Evolutionary conservation across 2,888 invertebrate species (phyloP), one percentile per base, ranked within the genome.

Genomic region (Thelaira solivaga): DNA sequence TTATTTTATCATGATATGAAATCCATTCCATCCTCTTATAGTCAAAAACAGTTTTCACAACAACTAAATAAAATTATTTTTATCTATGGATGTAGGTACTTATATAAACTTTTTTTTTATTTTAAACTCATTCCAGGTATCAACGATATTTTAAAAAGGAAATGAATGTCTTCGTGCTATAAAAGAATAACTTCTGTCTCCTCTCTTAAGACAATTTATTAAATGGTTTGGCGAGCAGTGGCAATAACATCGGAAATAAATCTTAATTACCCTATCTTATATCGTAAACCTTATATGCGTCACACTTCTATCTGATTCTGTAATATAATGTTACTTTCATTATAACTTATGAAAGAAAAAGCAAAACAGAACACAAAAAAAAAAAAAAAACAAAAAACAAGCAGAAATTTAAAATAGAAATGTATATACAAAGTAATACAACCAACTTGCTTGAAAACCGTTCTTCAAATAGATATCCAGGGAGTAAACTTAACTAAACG

Each of bases 61-160:
- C n/a, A n/a, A n/a, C n/a, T n/a, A n/a, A n/a, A n/a, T n/a, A n/a
- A n/a, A n/a, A n/a, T n/a, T 34, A 11, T 11, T 34, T 34, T 10
- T 34, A 4, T 11, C 34, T 11, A 34, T n/a, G n/a, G n/a, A n/a
- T 26, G 26, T 26, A 26, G 6, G 26, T 3, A 36, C n/a, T 1
- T n/a, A 36, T 41, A 41, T 7, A 11, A 1, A 13, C 24, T 36
- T 24, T 39, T 13, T 34, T 59, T 34, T 11, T n/a, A 8, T 61
- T 69, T 57, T 34, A 53, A 55, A 55, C 24, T 69, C 34, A 43
- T 76, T 76, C 57, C 59, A 76, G 76, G 51, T 59, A 64, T 39
- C 49, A 45, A 36, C 8, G 3, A 61, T 36, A 16, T 49, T 39
- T 55, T 59, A 53, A 61, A 39, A 22, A 43, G 65, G 43, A 67